A percentile compares a stretch with the other conserved stretches of the same genome.
phyloP scores from a whole-genome alignment of 2,888 invertebrate species.

The Melikaiella ostensackeni region DNA sequence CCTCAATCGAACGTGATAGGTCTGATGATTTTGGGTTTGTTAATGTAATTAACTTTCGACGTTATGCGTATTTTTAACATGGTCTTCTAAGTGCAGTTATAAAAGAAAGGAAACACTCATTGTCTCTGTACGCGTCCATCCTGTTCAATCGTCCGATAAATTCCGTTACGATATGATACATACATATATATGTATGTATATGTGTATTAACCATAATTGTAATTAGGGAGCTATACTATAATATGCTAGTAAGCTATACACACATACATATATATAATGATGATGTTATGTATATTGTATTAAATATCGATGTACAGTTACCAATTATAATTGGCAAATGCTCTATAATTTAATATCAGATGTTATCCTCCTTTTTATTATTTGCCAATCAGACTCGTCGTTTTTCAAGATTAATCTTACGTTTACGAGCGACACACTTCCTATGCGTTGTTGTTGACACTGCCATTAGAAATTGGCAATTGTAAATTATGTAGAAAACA shows the following conservation, averaged over 20 bases:
- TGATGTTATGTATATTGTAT: constrained; percentile 74
- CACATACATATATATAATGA: constrained; percentile 56
- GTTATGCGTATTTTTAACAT: constrained; percentile 36
- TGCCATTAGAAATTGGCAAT: constrained; percentile 73
- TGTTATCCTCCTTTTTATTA: constrained; percentile 31
- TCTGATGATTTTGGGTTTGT: constrained; percentile 67
- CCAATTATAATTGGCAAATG: constrained; percentile 73
- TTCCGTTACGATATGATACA: constrained; percentile 63
- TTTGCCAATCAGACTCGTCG: constrained; percentile 33
- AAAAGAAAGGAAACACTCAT: constrained; percentile 59
- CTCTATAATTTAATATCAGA: constrained; percentile 54
- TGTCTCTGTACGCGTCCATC: constrained; percentile 71
- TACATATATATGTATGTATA: constrained; percentile 40
- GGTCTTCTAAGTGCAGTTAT: constrained; percentile 2
- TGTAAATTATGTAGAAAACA: constrained; percentile 75
- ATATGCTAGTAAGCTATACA: constrained; percentile 21
- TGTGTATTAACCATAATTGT: constrained; percentile 64
- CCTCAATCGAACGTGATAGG: constrained; percentile 61
- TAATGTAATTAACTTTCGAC: neutral
- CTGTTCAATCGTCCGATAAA: constrained; percentile 72
- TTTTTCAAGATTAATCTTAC: constrained; percentile 36
- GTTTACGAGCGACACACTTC: constrained; percentile 35
- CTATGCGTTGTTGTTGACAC: constrained; percentile 68
- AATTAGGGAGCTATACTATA: constrained; percentile 68
- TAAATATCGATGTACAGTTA: constrained; percentile 76